Evolutionary conservation across 2,797 vertebrate species (phyloP), one percentile per base, ranked within the genome.

Genomic region (Artibeus lituratus): DNA sequence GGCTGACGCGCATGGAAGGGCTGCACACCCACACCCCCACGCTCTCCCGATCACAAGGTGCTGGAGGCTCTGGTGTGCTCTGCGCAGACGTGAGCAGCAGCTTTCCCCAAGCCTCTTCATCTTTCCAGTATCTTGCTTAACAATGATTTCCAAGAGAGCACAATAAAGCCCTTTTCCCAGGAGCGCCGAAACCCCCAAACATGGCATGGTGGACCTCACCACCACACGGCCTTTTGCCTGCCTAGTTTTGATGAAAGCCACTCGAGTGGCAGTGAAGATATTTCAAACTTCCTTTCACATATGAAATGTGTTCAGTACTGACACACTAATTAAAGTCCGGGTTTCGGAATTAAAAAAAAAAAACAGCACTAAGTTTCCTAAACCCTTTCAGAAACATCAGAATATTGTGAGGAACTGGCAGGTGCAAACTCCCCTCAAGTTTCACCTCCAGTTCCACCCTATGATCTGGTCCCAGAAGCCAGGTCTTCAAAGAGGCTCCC

Each of bases 121-220:
- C 37, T 80, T 73, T 53, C 57, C 18, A 59, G 37, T 62, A 32
- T 85, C 90, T 49, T 85, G 47, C n/a, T 94, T 69, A 65, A 90
- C 92, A 77, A 35, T 76, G 15, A 65, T 92, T 76, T 81, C 82
- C 39, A 78, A 90, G 70, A 90, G 69, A n/a, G 67, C 22, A 83
- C 1, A 39, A 59, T 42, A 81, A 90, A 93, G 59, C 2, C 59
- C 29, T 90, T 29, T 18, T 57, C n/a, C 8, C 21, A 42, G 42
- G 37, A 62, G 21, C 49, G 42, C 37, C 3, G n/a, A 95, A 35
- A 29, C 3, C 21, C 24, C 11, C 14, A 42, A 53, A 87, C 10
- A 16, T 5, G 12, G 29, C 65, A 85, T 18, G n/a, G 4, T 62
- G 21, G 53, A 51, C 32, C 39, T 57, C 39, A 77, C 21, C 6